Evolutionary conservation across 2,113 vertebrate genomes (phyloP), one percentile per base, ranked within the genome.

Genomic region (Callionymus lyra): DNA sequence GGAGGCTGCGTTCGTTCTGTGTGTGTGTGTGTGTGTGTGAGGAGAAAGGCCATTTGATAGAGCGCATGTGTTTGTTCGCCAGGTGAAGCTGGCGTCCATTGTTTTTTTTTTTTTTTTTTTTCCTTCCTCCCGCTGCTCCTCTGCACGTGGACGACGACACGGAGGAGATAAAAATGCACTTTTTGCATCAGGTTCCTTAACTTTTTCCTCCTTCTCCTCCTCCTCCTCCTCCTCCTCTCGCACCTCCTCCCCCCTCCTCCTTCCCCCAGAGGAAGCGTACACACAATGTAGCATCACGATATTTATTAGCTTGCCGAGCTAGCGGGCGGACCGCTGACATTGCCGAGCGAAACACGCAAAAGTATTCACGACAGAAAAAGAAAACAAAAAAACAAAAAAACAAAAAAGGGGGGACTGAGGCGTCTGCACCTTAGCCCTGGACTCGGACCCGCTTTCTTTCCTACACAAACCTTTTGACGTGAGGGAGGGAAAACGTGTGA

Each of bases 181-280:
- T 90, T n/a, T 89, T 91, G 84, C 88, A 86, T 88, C 82, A 79
- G 84, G 83, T 89, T 87, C 84, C 77, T 82, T 81, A 82, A 81
- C 11, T 33, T 11, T 40, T 41, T 56, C n/a, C n/a, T n/a, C n/a
- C n/a, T 36, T 44, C 45, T 4, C 8, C 47, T 1, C 6, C 10
- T 48, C 58, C n/a, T 21, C 4, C 12, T 40, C 36, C 9, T 56
- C 34, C 14, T 44, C 16, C 34, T 51, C 54, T 39, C 21, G 39
- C 44, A 2, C 34, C 1, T 0, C 31, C 16, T 59, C 39, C 32
- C 68, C 68, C 13, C 58, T 57, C 17, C 42, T 60, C 59, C 61
- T 71, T 69, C 62, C 59, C 51, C 59, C 59, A 47, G 82, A 82
- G 82, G 86, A 90, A 85, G 81, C 86, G 82, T 79, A 82, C 80